Conservation (phyloP, 2,888 invertebrate genomes). For the Microctonus brassicae region DNA sequence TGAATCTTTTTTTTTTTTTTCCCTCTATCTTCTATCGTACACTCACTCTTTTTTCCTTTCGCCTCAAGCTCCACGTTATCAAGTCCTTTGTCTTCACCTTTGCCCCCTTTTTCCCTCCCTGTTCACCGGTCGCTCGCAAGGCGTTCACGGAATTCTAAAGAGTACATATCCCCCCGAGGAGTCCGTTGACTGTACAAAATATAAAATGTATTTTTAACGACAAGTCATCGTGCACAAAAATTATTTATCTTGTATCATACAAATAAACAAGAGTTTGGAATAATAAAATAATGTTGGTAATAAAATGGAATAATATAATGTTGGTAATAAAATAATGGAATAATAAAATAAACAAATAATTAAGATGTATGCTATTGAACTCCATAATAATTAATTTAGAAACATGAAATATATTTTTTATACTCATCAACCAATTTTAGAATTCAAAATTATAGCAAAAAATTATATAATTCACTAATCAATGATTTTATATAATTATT, state of each 20-base stretch:
- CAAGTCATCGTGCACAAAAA: not conserved
- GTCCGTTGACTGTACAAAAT: conserved; percentile 40
- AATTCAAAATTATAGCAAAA: no score
- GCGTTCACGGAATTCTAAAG: conserved; percentile 61
- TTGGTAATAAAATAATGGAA: no score
- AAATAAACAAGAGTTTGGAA: not conserved
- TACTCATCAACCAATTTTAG: no score
- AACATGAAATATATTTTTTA: no score
- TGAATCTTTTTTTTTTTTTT: conserved; percentile 38
- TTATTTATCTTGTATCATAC: not conserved
- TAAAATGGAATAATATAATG: not conserved
- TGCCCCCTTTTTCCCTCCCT: conserved; percentile 51
- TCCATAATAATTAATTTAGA: no score
- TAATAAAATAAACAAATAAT: no score
- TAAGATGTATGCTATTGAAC: no score
- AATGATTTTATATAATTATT: no score
- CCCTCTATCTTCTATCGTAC: conserved; percentile 28
- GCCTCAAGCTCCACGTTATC: not conserved
- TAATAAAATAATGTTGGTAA: not conserved
- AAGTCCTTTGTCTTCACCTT: conserved; percentile 18
- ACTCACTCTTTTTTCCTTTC: conserved; percentile 23
- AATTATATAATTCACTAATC: no score
- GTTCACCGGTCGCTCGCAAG: conserved; percentile 57
- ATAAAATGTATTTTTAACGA: not conserved
- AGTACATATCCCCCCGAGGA: conserved; percentile 47